A percentile compares a stretch with the other conserved stretches of the same genome.
Conservation (phyloP, 1,140 invertebrate genomes). For the Bactericera cockerelli region DNA sequence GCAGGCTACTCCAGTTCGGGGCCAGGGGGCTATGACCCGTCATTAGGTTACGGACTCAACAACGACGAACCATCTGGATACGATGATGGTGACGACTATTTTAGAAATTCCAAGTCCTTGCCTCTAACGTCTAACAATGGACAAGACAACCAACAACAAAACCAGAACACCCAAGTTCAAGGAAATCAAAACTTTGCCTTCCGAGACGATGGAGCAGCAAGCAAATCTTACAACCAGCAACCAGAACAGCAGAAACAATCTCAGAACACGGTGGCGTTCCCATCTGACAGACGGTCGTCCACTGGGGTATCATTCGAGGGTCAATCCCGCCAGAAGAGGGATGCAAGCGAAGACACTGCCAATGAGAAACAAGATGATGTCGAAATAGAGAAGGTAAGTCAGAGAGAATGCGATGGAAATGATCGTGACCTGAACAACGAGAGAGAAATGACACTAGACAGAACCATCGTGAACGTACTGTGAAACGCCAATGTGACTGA, state of each 20-base stretch:
- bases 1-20: not conserved
- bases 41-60: not conserved
- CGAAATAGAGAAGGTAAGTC: not conserved
- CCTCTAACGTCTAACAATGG: not conserved
- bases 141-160: not conserved
- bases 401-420: not conserved
- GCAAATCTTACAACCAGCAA: not conserved
- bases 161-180: not conserved
- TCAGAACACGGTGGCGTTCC: constrained; percentile 20
- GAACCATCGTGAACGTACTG: no score
- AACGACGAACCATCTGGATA: not conserved
- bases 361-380: constrained; percentile 23
- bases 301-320: constrained; percentile 6
- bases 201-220: not conserved
- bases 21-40: not conserved
- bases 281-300: constrained; percentile 20
- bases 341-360: constrained; percentile 17
- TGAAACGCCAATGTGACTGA: no score
- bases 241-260: constrained; percentile 14
- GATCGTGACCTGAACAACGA: no score
- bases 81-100: constrained; percentile 20
- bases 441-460: no score
- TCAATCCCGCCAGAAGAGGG: constrained; percentile 27
- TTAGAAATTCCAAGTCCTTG: constrained; percentile 13
- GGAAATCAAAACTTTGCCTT: not conserved